Conservation (phyloP, 2,797 vertebrate species). For the Pseudomugil tenellus region DNA sequence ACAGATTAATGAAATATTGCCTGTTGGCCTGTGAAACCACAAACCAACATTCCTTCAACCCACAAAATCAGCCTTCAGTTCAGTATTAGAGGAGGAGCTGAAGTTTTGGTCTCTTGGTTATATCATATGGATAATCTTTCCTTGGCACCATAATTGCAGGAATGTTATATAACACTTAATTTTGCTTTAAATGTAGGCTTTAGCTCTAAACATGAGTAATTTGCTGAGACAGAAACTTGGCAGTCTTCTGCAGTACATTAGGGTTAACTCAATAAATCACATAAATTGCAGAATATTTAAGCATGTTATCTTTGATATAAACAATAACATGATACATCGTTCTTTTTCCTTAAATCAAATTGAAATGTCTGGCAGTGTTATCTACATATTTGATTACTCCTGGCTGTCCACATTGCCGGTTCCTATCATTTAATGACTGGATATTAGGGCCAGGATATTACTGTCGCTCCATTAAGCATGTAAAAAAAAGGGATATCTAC, state of each 20-base stretch:
- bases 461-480: conserved; percentile 65
- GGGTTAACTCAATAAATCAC: conserved; percentile 20
- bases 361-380: conserved; percentile 59
- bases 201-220: conserved; percentile 15
- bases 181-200: conserved; percentile 7
- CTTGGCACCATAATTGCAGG: conserved; percentile 22
- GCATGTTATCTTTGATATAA: conserved; percentile 37
- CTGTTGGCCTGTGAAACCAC: conserved; percentile 20
- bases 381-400: conserved; percentile 62
- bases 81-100: conserved; percentile 8
- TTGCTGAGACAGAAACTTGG: conserved; percentile 32
- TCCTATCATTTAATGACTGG: conserved; percentile 61
- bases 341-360: conserved; percentile 57
- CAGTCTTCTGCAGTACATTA: conserved; percentile 11
- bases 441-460: conserved; percentile 69
- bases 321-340: conserved; percentile 35
- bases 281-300: conserved; percentile 9
- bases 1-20: conserved; percentile 14
- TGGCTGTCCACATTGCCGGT: conserved; percentile 54
- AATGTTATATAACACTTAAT: conserved; percentile 19
- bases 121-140: conserved; percentile 19
- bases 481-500: conserved; percentile 44
- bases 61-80: conserved; percentile 15
- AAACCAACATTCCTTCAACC: conserved; percentile 25
- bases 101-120: conserved; percentile 8